Evolutionary conservation across 1,140 invertebrate genomes (phyloP).

Genomic region (Aphelenchoides besseyi): DNA sequence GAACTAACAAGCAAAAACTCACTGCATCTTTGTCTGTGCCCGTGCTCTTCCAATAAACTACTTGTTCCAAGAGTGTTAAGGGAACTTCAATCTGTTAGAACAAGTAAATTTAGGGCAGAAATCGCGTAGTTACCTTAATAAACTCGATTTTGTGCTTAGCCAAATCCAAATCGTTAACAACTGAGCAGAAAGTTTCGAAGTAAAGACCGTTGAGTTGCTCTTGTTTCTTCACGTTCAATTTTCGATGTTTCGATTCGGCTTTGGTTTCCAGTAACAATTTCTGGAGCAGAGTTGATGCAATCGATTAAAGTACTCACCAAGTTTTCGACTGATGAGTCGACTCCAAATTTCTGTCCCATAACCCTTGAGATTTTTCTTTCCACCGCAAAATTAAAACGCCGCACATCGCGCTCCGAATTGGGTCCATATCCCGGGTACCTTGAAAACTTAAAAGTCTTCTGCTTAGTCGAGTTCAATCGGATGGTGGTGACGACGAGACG

Average conservation of each 20-base stretch:
- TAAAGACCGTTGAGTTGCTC: slow-evolving; percentile 39
- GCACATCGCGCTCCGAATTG: background rate
- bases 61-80: slow-evolving; percentile 28
- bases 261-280: slow-evolving; percentile 27
- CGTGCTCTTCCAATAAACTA: slow-evolving; percentile 34
- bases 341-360: slow-evolving; percentile 21
- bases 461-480: background rate
- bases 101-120: slow-evolving; percentile 31
- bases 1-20: slow-evolving; percentile 21
- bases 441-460: background rate
- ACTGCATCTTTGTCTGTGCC: slow-evolving; percentile 36
- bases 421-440: background rate
- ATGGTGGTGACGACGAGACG: background rate
- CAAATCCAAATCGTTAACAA: slow-evolving; percentile 34
- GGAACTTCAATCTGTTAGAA: slow-evolving; percentile 48
- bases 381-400: slow-evolving; percentile 19
- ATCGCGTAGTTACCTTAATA: background rate
- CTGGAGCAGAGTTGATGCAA: slow-evolving; percentile 20
- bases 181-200: slow-evolving; percentile 20
- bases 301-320: slow-evolving; percentile 10
- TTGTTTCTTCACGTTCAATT: slow-evolving; percentile 44
- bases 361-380: slow-evolving; percentile 23
- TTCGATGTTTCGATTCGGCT: slow-evolving; percentile 20
- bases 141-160: slow-evolving; percentile 25
- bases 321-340: slow-evolving; percentile 21